A percentile compares a stretch with the other conserved stretches of the same genome.
phyloP scores from a whole-genome alignment of 2,797 vertebrate genomes.

The Botia kubotai region DNA sequence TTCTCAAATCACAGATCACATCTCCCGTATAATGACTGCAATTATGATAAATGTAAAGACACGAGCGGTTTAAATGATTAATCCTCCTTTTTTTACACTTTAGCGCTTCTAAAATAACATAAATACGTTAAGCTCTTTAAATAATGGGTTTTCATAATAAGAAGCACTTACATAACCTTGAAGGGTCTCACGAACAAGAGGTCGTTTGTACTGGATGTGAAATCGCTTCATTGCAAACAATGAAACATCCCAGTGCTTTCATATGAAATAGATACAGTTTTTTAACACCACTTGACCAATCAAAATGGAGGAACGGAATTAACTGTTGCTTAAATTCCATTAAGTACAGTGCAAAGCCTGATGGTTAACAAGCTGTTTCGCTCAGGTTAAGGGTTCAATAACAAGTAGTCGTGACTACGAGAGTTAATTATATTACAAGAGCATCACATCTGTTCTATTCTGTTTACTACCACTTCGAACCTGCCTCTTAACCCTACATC shows the following conservation, averaged over 20 bases:
- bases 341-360: background rate
- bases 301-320: background rate
- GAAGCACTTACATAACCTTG: background rate
- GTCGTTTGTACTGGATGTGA: too few relatives aligned
- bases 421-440: conserved; percentile 16
- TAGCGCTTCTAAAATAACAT: background rate
- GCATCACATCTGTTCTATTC: conserved; percentile 4
- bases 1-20: background rate
- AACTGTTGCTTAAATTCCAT: background rate
- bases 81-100: background rate
- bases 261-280: background rate
- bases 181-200: background rate
- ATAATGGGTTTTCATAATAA: background rate
- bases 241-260: background rate
- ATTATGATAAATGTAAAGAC: background rate
- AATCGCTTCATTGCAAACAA: background rate
- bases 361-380: conserved; percentile 7
- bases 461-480: conserved; percentile 18
- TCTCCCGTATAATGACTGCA: background rate
- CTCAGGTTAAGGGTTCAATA: conserved; percentile 22
- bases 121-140: background rate
- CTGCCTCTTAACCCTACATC: conserved; percentile 11
- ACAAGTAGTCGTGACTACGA: background rate
- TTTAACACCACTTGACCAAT: background rate
- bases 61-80: background rate